Evolutionary conservation across 2,797 vertebrate species (phyloP), one percentile per base, ranked within the genome.

Genomic region (Poecilia wingei): DNA sequence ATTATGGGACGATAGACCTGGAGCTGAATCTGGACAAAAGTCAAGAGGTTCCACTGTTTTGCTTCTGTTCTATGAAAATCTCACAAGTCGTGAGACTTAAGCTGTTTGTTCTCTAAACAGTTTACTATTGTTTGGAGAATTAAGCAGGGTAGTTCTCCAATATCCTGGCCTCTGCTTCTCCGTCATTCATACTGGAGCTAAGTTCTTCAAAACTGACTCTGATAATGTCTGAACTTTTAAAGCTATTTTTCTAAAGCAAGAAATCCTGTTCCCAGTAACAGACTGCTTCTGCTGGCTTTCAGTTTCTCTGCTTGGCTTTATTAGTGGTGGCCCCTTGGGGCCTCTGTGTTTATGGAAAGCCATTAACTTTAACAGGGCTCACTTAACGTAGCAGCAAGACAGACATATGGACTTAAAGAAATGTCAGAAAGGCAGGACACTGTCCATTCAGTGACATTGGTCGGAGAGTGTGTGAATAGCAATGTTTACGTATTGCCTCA

Each of bases 311-410:
- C 85, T 87, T 78, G 75, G 81, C 80, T 90, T 95, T 94, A 95
- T 87, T 93, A 86, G 86, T 51, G 83, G 89, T 92, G 88, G 91
- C 84, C 85, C 85, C 88, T 90, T 90, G 86, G 85, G 89, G 89
- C 87, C 88, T 88, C 92, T 70, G 68, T 92, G 87, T 88, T 88
- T 77, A 80, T 86, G 83, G 82, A 93, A 89, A 83, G 89, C 88
- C 77, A 87, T 95, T 93, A 94, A 94, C 84, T 95, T 95, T 95
- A 94, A 95, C 89, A 85, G 87, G 89, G 72, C 85, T 82, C 79
- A 80, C 80, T 88, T 86, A 80, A 83, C 86, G 79, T 82, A 51
- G 64, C 73, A 55, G 51, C 72, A 69, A 57, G 76, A 5, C 22
- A 89, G 84, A 86, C 77, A 80, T 75, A 82, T 71, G 73, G 79